Base-by-base conservation (phyloP, 1,140 invertebrate genomes). In the Drosophila pandora region DNA sequence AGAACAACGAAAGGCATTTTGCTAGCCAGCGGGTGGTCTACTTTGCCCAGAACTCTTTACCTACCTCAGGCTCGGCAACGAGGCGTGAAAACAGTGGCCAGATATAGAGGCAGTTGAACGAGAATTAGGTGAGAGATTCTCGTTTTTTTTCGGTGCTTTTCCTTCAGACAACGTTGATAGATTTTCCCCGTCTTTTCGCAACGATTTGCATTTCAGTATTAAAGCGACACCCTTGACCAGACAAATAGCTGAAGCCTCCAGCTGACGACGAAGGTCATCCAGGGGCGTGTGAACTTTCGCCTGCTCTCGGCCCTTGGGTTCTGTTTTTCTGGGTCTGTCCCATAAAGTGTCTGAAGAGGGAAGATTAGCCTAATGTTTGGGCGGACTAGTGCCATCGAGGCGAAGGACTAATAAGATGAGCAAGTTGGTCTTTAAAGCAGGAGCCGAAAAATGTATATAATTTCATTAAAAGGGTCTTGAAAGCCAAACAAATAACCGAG, bases 1-100 rank as follows among this genome's bases (percentile, higher is more conserved):
- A 64, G 82, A 87, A 78, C 81, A 81, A 74, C 61, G 65, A 80
- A 58, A 73, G 59, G 58, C 83, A 81, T 63, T 85, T 78, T 56
- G 57, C 60, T 62, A 57, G 78, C 50, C 81, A 76, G 57, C 82
- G 73, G 82, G 82, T 65, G 81, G 77, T 69, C 37, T 41, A 52
- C 41, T 48, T 55, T 70, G 28, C 23, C 22, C 9, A 8, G 34
- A 4, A 30, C 41, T 9, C 2, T 25, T 30, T 28, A 45, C 39
- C 49, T 39, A 37, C 59, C 43, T 39, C 21, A 30, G 28, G 22
- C 47, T 28, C 72, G 30, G 72, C 81, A 77, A 54, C 68, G 77
- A 74, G 77, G 82, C 81, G 82, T 81, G 67, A 81, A 85, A 81
- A 58, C 55, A 68, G 68, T 54, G 57, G 49, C 21, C 54, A 56